Base-by-base conservation (phyloP, 2,888 invertebrate genomes). In the Tenthredo amoena region DNA sequence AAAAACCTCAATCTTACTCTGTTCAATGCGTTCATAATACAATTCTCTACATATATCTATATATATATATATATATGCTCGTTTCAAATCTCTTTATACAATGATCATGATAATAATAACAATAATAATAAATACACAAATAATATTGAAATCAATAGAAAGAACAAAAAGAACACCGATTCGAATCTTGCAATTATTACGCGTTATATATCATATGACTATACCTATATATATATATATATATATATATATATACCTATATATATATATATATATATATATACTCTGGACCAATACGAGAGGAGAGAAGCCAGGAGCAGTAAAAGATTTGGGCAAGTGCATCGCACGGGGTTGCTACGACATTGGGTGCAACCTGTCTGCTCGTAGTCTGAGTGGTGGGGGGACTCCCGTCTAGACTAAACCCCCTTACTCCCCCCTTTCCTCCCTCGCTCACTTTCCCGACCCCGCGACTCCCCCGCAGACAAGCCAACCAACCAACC, bases 351-450 rank as follows among this genome's bases (percentile, higher is more conserved):
- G 86, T 90, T 88, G 90, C 90, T 90, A 91, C 92, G 91, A 92
- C 92, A 91, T 91, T 91, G 92, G 91, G 89, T 90, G 91, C 91
- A 91, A 91, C 91, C 91, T 91, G 91, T 91, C 91, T 92, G 90
- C 90, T 90, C 87, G 90, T 87, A 91, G 92, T 91, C 91, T 91
- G 90, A 89, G 90, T 89, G 88, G 89, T 88, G 86, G 88, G 91
- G 91, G 90, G 90, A 89, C 90, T 90, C 91, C 92, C 92, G 92
- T 92, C 92, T 92, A 92, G 92, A 92, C 92, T 92, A 91, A 92
- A 92, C 65, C 82, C 82, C 82, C 82, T 82, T 82, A 26, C 40
- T 31, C 82, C 82, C 37, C 21, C 90, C 91, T 89, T 89, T 62
- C 58, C 58, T n/a, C 37, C 43, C 58, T 21, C 62, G 31, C 81